Base-by-base conservation (phyloP, 2,113 vertebrate genomes). In the Ivindomyrus marchei region DNA sequence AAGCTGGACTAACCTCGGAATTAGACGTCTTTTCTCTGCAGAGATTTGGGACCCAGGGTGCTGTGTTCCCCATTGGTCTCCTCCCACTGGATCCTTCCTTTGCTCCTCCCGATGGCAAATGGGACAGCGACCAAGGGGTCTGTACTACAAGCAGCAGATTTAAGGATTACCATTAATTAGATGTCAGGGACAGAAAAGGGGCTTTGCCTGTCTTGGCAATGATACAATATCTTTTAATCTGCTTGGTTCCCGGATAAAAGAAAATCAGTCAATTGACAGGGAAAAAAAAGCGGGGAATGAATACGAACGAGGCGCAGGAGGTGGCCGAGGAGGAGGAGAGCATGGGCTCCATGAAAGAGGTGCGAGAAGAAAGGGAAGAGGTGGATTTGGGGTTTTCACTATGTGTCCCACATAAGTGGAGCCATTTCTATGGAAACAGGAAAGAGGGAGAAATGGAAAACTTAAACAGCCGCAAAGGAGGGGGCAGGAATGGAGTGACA, bases 131-230 rank as follows among this genome's bases (percentile, higher is more conserved):
- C 95, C 95, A 93, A 90, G 91, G 90, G 90, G 93, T 92, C 93
- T 95, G 94, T 94, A 90, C 87, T 94, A 95, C 94, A 95, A 95
- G 94, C 93, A 93, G 66, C 62, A 96, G 96, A 97, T 97, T 97
- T 97, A 97, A 96, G 96, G 96, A 97, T 98, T 97, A 97, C 93
- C 97, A 97, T 97, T 97, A 97, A 98, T 97, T 97, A 97, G 93
- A 91, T 92, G 95, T 88, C 92, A 90, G 89, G 93, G 94, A 95
- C 94, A 93, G 91, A 95, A 95, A 94, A 91, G 89, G 95, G 93
- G 94, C 94, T 95, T 96, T 96, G 97, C 95, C 96, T 97, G 97
- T 92, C 90, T 92, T 94, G 95, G 95, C 95, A 94, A 95, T 93
- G 97, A 97, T 97, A 97, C 94, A 93, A 94, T 97, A 97, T 97